Percentiles rank a stretch among this genome's conserved stretches.
These are phyloP conservation scores for Trachurus trachurus DNA, from an alignment of 2,797 vertebrate species.

Conservation along the genomic window DNA sequence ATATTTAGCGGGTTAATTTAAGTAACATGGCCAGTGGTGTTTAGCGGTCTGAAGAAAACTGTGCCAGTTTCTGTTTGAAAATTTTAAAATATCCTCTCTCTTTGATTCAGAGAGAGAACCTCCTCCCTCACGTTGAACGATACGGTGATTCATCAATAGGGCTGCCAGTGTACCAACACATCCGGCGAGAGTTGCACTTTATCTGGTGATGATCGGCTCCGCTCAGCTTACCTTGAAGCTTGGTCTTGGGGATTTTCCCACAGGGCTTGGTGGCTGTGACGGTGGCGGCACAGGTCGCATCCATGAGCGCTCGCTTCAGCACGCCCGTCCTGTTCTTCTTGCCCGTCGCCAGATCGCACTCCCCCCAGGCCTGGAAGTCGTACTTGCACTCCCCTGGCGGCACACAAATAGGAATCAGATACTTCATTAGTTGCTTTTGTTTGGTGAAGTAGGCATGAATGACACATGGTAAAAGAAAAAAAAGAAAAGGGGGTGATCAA, in stretches of 20 bases:
- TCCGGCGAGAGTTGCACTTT: not conserved
- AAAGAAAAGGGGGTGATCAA: not conserved
- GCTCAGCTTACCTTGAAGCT: constrained; percentile 90
- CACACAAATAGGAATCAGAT: constrained; percentile 33
- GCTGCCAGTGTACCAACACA: constrained; percentile 1
- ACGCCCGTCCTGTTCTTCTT: constrained; percentile 93
- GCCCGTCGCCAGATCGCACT: constrained; percentile 93
- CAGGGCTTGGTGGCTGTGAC: constrained; percentile 96
- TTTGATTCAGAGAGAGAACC: not conserved
- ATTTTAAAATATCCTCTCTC: constrained; percentile 2
- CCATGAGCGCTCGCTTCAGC: constrained; percentile 94
- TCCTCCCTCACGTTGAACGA: constrained; percentile 5
- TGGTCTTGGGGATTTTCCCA: constrained; percentile 94
- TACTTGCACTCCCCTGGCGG: constrained; percentile 95
- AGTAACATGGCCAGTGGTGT: not conserved
- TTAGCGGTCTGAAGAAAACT: not conserved
- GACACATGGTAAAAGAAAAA: not conserved
- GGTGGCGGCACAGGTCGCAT: constrained; percentile 92
- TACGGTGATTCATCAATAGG: constrained; percentile 34
- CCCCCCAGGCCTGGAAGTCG: constrained; percentile 96
- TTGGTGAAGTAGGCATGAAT: constrained; percentile 16
- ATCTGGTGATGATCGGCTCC: constrained; percentile 29
- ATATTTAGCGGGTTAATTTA: not conserved
- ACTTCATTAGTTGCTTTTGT: constrained; percentile 53
- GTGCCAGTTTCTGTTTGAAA: not conserved